These are phyloP conservation scores for Notothenia rossii DNA, from an alignment of 2,113 vertebrate species.

Conservation along the genomic window DNA sequence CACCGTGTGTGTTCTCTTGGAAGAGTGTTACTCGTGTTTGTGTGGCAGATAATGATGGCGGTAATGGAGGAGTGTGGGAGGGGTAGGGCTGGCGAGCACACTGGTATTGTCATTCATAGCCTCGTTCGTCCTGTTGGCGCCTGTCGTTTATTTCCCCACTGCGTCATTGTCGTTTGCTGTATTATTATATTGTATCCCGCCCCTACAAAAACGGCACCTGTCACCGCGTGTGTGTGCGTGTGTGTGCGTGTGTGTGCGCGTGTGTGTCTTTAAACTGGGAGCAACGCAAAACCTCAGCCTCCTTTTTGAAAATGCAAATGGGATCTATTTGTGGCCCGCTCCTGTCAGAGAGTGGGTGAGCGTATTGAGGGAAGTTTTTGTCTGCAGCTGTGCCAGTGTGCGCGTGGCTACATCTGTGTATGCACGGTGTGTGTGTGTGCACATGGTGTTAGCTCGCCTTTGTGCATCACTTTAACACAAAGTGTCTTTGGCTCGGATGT, in stretches of 20 bases:
- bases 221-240: slow-evolving; percentile 36
- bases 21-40: slow-evolving; percentile 44
- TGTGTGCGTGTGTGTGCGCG: slow-evolving; percentile 6
- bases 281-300: slow-evolving; percentile 55
- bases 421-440: neutral
- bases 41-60: slow-evolving; percentile 60
- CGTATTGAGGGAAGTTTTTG: slow-evolving; percentile 56
- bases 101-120: slow-evolving; percentile 69
- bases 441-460: slow-evolving; percentile 14
- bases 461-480: slow-evolving; percentile 42
- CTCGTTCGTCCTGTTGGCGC: slow-evolving; percentile 39
- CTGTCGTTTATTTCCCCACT: slow-evolving; percentile 56
- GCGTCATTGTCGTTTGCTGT: slow-evolving; percentile 59
- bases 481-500: slow-evolving; percentile 25
- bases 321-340: slow-evolving; percentile 73
- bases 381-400: slow-evolving; percentile 28
- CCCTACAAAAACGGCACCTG: slow-evolving; percentile 56
- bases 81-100: slow-evolving; percentile 29
- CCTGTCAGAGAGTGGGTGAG: slow-evolving; percentile 66
- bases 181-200: slow-evolving; percentile 18
- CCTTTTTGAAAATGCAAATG: slow-evolving; percentile 77
- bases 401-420: slow-evolving; percentile 15
- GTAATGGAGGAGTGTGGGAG: slow-evolving; percentile 51
- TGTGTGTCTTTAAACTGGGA: slow-evolving; percentile 31
- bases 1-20: slow-evolving; percentile 43